These are phyloP conservation scores for Drosophila tripunctata DNA, from an alignment of 2,888 invertebrate genomes.

Conservation along the genomic window DNA sequence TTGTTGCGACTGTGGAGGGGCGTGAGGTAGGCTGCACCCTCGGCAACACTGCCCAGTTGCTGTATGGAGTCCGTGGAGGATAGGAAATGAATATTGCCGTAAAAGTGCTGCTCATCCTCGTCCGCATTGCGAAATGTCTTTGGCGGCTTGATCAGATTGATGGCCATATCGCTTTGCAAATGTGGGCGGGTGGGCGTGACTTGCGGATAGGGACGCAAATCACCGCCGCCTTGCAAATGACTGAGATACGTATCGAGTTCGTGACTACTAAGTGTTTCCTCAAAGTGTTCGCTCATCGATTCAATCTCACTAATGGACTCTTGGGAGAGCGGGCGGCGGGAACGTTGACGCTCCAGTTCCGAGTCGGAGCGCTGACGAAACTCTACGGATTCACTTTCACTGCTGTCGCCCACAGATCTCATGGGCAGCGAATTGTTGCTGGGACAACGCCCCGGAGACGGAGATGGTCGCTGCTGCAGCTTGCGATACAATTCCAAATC, in stretches of 20 bases:
- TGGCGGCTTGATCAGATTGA: slow-evolving; percentile 83
- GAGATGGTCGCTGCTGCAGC: slow-evolving; percentile 73
- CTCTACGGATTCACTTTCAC: slow-evolving; percentile 85
- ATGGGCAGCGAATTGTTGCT: slow-evolving; percentile 81
- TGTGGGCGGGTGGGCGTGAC: slow-evolving; percentile 49
- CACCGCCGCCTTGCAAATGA: slow-evolving; percentile 87
- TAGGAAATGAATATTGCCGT: slow-evolving; percentile 83
- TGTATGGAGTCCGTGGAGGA: slow-evolving; percentile 83
- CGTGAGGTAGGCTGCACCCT: slow-evolving; percentile 70
- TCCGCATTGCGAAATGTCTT: slow-evolving; percentile 83
- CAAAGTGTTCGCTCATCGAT: slow-evolving; percentile 86
- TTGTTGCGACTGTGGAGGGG: slow-evolving; percentile 87
- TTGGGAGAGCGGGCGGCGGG: slow-evolving; percentile 90
- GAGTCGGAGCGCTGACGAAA: slow-evolving; percentile 85
- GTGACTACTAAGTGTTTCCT: slow-evolving; percentile 86
- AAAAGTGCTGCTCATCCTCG: slow-evolving; percentile 81
- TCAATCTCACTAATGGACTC: slow-evolving; percentile 89
- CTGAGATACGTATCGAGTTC: slow-evolving; percentile 89
- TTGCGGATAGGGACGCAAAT: slow-evolving; percentile 82
- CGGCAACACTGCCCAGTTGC: slow-evolving; percentile 61
- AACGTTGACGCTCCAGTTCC: slow-evolving; percentile 87
- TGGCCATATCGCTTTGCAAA: slow-evolving; percentile 72
- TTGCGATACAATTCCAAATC: slow-evolving; percentile 84
- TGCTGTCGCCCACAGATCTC: slow-evolving; percentile 77
- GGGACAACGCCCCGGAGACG: slow-evolving; percentile 64